These are phyloP conservation scores for Pyrocoelia pectoralis DNA, from an alignment of 2,888 invertebrate genomes.

Conservation along the genomic window DNA sequence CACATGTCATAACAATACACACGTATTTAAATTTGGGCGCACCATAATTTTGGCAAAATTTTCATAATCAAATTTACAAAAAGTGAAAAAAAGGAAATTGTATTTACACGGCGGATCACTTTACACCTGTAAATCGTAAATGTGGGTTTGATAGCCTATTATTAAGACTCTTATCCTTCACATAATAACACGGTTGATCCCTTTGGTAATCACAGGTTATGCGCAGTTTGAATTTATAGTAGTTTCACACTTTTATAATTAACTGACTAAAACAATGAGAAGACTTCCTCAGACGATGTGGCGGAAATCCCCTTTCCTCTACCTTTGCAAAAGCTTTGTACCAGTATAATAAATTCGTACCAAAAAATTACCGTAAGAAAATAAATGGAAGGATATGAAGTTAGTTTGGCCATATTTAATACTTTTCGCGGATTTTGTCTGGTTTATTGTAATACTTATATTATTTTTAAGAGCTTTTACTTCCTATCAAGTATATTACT, in stretches of 20 bases:
- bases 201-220: slow-evolving; percentile 24
- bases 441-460: too few species aligned
- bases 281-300: too few species aligned
- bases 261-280: neutral
- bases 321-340: too few species aligned
- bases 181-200: slow-evolving; percentile 29
- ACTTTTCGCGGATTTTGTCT: too few species aligned
- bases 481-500: too few species aligned
- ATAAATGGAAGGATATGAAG: too few species aligned
- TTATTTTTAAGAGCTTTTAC: too few species aligned
- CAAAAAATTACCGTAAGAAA: too few species aligned
- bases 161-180: slow-evolving; percentile 28
- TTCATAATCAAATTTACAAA: neutral
- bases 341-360: too few species aligned
- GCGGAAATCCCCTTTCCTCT: too few species aligned
- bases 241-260: slow-evolving; percentile 13
- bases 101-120: neutral
- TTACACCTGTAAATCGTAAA: slow-evolving; percentile 17
- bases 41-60: slow-evolving; percentile 9
- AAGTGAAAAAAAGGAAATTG: too few species aligned
- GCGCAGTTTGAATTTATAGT: neutral
- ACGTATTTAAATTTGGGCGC: slow-evolving; percentile 16
- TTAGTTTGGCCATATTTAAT: too few species aligned
- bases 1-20: slow-evolving; percentile 46
- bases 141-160: slow-evolving; percentile 23